Conservation (phyloP, 1,140 invertebrate genomes). For the Drosophila prosaltans region DNA sequence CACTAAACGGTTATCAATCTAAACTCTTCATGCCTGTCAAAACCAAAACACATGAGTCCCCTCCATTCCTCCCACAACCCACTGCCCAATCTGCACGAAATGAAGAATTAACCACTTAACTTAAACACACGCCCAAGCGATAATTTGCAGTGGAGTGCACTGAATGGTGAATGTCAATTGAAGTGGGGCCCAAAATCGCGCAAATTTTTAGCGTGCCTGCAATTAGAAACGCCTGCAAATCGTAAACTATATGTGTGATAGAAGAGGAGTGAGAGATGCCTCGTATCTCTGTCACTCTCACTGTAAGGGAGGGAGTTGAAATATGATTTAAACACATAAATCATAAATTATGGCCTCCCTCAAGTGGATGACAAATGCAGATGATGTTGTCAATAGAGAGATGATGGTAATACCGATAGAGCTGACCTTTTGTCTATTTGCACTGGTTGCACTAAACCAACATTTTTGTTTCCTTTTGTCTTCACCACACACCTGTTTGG, state of each 20-base stretch:
- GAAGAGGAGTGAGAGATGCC: not conserved
- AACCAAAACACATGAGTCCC: constrained; percentile 31
- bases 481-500: constrained; percentile 3
- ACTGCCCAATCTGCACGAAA: constrained; percentile 5
- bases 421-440: constrained; percentile 15
- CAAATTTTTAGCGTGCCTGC: constrained; percentile 58
- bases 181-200: constrained; percentile 24
- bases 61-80: not conserved
- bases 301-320: constrained; percentile 40
- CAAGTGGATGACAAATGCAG: constrained; percentile 63
- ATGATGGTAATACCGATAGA: constrained; percentile 19
- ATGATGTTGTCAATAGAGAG: constrained; percentile 38
- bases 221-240: constrained; percentile 71
- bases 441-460: not conserved
- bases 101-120: constrained; percentile 31
- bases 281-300: constrained; percentile 52
- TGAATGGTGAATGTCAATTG: constrained; percentile 36
- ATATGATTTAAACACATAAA: constrained; percentile 75
- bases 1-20: constrained; percentile 22
- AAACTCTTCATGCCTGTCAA: constrained; percentile 48
- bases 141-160: constrained; percentile 58
- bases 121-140: constrained; percentile 60
- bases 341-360: constrained; percentile 71
- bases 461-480: constrained; percentile 1
- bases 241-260: constrained; percentile 47